phyloP scores from a whole-genome alignment of 1,140 invertebrate species.

The Hyles vespertilio region DNA sequence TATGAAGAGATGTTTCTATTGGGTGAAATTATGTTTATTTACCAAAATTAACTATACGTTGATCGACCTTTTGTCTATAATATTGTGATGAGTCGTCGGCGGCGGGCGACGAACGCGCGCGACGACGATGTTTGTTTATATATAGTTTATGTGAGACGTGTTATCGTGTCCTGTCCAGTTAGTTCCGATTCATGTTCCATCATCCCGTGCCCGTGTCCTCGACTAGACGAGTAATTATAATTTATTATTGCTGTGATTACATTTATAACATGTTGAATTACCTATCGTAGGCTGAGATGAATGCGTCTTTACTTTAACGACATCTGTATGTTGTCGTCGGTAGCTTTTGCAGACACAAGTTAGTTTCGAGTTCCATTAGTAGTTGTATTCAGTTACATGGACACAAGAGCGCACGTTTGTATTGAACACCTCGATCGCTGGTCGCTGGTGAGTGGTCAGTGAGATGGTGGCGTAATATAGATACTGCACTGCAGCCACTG shows the following conservation, averaged over 20 bases:
- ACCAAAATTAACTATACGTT: slow-evolving; percentile 63
- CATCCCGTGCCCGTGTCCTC: slow-evolving; percentile 56
- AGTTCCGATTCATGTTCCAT: slow-evolving; percentile 62
- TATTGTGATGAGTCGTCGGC: slow-evolving; percentile 43
- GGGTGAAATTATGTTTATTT: slow-evolving; percentile 68
- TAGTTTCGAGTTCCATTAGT: slow-evolving; percentile 24
- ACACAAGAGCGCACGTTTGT: slow-evolving; percentile 7
- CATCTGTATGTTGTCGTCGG: slow-evolving; percentile 43
- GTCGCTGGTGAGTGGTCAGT: no score
- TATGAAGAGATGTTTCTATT: slow-evolving; percentile 71
- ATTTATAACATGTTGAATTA: slow-evolving; percentile 67
- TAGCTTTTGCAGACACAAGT: slow-evolving; percentile 41
- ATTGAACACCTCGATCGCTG: neutral
- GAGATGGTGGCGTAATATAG: neutral
- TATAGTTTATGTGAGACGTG: slow-evolving; percentile 64
- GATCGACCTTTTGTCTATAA: slow-evolving; percentile 55
- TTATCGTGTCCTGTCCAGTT: slow-evolving; percentile 60
- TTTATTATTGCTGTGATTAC: slow-evolving; percentile 73
- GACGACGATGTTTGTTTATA: slow-evolving; percentile 46
- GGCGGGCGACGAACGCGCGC: slow-evolving; percentile 11
- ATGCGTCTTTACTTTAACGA: slow-evolving; percentile 60
- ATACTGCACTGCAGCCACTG: no score
- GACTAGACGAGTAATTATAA: slow-evolving; percentile 60
- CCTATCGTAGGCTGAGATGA: slow-evolving; percentile 64
- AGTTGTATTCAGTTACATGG: slow-evolving; percentile 10